phyloP scores from a whole-genome alignment of 2,797 vertebrate species.

The Phoebastria nigripes region DNA sequence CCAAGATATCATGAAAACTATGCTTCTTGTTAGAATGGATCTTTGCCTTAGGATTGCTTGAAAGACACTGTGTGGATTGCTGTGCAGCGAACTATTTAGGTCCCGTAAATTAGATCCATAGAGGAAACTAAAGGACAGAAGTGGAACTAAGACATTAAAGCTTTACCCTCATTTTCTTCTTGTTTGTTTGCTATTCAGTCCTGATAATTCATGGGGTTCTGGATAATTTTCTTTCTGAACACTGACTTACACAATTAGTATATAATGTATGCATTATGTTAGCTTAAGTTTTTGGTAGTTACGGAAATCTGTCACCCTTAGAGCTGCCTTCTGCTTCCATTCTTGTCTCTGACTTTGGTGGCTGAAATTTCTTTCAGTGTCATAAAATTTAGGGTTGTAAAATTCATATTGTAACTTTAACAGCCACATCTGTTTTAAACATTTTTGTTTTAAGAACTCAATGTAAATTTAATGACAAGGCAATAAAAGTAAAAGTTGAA shows the following conservation, averaged over 20 bases:
- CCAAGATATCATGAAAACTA: not conserved
- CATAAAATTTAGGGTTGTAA: constrained; percentile 81
- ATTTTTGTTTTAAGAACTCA: constrained; percentile 82
- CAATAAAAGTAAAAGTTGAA: constrained; percentile 82
- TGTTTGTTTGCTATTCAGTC: not conserved
- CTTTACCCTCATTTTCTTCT: not conserved
- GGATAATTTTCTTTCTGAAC: not conserved
- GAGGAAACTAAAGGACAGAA: not conserved
- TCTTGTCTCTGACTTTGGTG: constrained; percentile 68
- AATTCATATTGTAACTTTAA: constrained; percentile 84
- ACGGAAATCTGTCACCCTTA: not conserved
- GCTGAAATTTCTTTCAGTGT: constrained; percentile 74
- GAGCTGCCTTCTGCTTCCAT: constrained; percentile 22
- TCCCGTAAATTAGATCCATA: not conserved
- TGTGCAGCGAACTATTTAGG: not conserved
- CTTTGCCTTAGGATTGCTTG: not conserved
- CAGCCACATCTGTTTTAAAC: constrained; percentile 84
- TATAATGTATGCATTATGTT: not conserved
- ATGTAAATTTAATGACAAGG: constrained; percentile 79
- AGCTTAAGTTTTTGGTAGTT: not conserved
- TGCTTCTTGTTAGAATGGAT: not conserved
- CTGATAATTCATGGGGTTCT: not conserved
- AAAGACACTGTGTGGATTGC: not conserved
- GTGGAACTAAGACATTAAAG: not conserved
- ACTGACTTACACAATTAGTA: not conserved